Base-by-base conservation (phyloP, 2,797 vertebrate genomes). In the Sus cebifrons region DNA sequence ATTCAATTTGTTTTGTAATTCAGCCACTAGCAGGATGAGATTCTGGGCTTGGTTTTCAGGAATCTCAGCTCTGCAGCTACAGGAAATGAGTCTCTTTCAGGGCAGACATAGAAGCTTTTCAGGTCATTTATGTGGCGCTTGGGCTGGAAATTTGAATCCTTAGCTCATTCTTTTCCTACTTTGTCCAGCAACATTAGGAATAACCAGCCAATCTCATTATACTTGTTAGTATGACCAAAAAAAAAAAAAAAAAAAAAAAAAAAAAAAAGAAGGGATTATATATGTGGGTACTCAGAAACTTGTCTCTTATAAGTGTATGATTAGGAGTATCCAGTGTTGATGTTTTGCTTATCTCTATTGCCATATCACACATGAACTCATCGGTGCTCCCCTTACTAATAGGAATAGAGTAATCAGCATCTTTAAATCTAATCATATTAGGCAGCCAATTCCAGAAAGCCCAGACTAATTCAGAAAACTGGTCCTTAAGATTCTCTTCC, bases 31-130 rank as follows among this genome's bases (percentile, higher is more conserved):
- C 56, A 58, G 58, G 64, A 71, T 89, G 79, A 89, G 64, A 73
- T 78, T 64, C 64, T 65, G 79, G 90, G 85, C 17, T 71, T 92
- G 44, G n/a, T 89, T 95, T 95, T 71, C 71, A 70, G 64, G 64
- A 89, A 84, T 89, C 64, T 62, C 64, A 85, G 85, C 32, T 89
- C 81, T 84, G 91, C n/a, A 65, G 64, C 56, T 56, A 27, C 36
- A 84, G 56, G 65, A 89, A 84, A 70, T 56, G 32, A 92, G 29
- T 85, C 32, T 71, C 65, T 77, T 75, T 84, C 85, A 84, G 64
- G 9, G 54, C 56, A 92, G 62, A 78, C n/a, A 17, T 8, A 32
- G 56, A 58, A 21, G 17, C 16, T 78, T 78, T 84, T 32, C 64
- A 56, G 32, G 56, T 92, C 71, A 71, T 65, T 71, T 73, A 71